phyloP scores from a whole-genome alignment of 2,113 vertebrate species.

The Lontra canadensis region DNA sequence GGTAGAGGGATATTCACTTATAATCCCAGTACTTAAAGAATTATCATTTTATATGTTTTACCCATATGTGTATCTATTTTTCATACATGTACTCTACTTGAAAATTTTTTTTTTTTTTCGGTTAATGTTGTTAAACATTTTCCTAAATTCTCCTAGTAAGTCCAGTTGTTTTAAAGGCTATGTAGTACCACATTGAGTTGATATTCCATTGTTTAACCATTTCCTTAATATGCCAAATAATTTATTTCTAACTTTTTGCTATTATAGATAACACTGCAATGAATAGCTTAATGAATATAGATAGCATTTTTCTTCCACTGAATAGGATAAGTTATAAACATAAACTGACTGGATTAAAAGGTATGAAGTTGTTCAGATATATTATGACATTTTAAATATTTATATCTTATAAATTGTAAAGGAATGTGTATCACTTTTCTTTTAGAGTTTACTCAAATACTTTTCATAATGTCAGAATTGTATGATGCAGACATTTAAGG shows the following conservation, averaged over 20 bases:
- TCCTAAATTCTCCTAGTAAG: constrained; percentile 12
- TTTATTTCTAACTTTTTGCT: constrained; percentile 55
- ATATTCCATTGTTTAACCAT: constrained; percentile 45
- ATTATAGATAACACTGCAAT: constrained; percentile 55
- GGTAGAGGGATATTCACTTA: not conserved
- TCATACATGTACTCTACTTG: constrained; percentile 20
- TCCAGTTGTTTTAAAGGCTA: constrained; percentile 61
- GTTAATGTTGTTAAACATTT: constrained; percentile 39
- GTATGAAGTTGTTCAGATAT: constrained; percentile 34
- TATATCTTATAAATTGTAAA: not conserved
- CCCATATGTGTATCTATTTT: not conserved
- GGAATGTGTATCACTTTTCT: not conserved
- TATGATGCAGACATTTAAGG: not conserved
- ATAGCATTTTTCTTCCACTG: constrained; percentile 18
- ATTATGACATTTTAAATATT: constrained; percentile 19
- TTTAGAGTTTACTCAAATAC: constrained; percentile 23
- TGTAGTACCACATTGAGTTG: constrained; percentile 39
- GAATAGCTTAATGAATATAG: constrained; percentile 53
- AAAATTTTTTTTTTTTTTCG: constrained; percentile 13
- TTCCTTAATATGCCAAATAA: constrained; percentile 31
- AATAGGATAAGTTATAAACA: constrained; percentile 34
- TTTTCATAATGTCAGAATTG: constrained; percentile 31
- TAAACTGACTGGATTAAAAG: constrained; percentile 28
- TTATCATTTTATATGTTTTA: constrained; percentile 16
- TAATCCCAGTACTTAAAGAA: not conserved